Conservation (phyloP, 2,113 vertebrate genomes). For the Laterallus jamaicensis region DNA sequence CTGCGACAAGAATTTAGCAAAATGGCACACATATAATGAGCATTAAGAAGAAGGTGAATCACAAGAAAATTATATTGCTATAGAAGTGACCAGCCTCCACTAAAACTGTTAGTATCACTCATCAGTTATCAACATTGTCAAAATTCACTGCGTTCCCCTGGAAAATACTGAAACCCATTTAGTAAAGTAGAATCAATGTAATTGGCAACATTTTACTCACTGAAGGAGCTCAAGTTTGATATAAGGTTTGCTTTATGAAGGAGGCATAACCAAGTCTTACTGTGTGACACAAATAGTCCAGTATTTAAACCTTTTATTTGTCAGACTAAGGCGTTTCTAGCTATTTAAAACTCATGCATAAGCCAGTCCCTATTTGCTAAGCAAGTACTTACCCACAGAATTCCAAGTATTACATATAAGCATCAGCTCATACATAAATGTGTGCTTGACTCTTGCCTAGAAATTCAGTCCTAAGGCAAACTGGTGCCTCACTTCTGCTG, state of each 20-base stretch:
- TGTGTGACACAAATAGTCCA: background rate
- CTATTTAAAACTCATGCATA: background rate
- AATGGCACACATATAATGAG: background rate
- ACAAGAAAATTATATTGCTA: background rate
- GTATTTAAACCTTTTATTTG: background rate
- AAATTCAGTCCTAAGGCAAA: background rate
- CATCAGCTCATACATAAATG: background rate
- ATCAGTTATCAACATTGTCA: constrained; percentile 39
- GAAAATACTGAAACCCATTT: constrained; percentile 50
- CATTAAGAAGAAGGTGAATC: constrained; percentile 51
- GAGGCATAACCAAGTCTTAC: background rate
- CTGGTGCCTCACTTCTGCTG: background rate
- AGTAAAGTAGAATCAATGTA: constrained; percentile 14
- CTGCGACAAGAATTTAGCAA: background rate
- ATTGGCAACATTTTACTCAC: constrained; percentile 55
- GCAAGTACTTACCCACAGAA: background rate
- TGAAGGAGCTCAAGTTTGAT: constrained; percentile 7
- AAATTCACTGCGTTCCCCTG: constrained; percentile 38
- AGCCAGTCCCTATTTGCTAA: background rate
- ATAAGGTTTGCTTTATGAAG: constrained; percentile 31
- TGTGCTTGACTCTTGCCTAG: background rate
- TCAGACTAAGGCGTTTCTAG: background rate
- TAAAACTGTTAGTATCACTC: background rate
- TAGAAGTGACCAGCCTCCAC: constrained; percentile 37
- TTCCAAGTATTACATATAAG: background rate